Conservation (phyloP, 2,888 invertebrate species). For the Caenorhabditis panamensis region DNA sequence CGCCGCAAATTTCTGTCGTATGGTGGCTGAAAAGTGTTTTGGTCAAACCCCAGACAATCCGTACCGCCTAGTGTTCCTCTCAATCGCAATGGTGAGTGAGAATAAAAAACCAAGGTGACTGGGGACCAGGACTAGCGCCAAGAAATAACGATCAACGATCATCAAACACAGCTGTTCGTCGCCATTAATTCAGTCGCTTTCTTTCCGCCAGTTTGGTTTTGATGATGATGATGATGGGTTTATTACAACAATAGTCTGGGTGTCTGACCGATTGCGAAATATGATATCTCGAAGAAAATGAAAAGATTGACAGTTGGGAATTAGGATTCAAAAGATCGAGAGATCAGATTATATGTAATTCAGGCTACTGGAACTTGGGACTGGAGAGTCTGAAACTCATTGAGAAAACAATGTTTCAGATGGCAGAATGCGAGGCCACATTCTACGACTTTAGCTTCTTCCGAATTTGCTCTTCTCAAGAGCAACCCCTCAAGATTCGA, state of each 20-base stretch:
- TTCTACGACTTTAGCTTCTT: conserved; percentile 37
- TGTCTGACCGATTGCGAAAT: conserved; percentile 21
- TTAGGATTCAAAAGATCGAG: background rate
- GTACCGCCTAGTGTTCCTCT: conserved; percentile 36
- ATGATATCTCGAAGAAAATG: conserved; percentile 4
- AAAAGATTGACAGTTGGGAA: background rate
- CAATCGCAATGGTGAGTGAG: conserved; percentile 36
- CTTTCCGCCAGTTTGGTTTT: conserved; percentile 1
- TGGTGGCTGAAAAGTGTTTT: conserved; percentile 28
- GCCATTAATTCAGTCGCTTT: background rate
- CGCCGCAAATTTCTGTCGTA: conserved; percentile 8
- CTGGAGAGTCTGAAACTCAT: background rate
- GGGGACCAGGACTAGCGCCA: conserved; percentile 8
- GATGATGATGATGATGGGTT: conserved; percentile 3
- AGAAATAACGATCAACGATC: conserved; percentile 10
- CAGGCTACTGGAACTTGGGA: too few species aligned
- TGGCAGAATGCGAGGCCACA: conserved; percentile 31
- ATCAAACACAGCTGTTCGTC: conserved; percentile 45
- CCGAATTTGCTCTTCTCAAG: background rate
- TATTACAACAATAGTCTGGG: conserved; percentile 8
- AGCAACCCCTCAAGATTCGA: conserved; percentile 14
- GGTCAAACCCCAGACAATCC: conserved; percentile 21
- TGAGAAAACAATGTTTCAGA: conserved; percentile 6
- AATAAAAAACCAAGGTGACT: background rate
- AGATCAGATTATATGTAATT: background rate